Evolutionary conservation across 2,888 invertebrate genomes (phyloP), one percentile per base, ranked within the genome.

Genomic region (Oscheius sp.): DNA sequence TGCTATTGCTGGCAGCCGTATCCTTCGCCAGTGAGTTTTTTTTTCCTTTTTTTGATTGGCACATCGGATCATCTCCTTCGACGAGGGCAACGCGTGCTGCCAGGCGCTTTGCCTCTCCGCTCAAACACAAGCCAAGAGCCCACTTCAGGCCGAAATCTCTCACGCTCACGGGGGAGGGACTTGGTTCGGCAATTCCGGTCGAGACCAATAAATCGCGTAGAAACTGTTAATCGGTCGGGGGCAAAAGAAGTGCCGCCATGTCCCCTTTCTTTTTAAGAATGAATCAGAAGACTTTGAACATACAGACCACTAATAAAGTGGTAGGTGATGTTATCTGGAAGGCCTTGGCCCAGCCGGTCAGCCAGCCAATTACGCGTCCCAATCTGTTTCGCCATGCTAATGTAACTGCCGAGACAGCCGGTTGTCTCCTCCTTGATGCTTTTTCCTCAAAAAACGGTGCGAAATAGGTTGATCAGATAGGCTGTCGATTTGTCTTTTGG

Each of bases 1-100:
- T 71, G 66, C 67, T 68, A 64, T 54, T 65, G 51, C 28, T 65
- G 49, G 65, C 65, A 24, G 51, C 65, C 51, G 36, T 51, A 32
- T 20, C 65, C 44, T 38, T 65, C 28, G 56, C 65, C 33, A 51
- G 65, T 65, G 28, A 41, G 65, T 56, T 41, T 14, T 44, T 44
- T 65, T 51, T 9, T 41, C 24, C 17, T 12, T 33, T 50, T 38
- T 38, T 51, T 49, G 17, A 41, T 36, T 26, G 26, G 50, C 50
- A 50, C 14, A 17, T 32, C 30, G 28, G 51, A 32, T 51, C 30
- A 20, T 54, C 54, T 54, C 54, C 33, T n/a, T 17, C 22, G 41
- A 20, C 41, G 41, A 41, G 20, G 54, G 54, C 54, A 54, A 54
- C 54, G 54, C 54, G 54, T 54, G 54, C 54, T 54, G 54, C 54